Evolutionary conservation across 2,113 vertebrate species (phyloP), one percentile per base, ranked within the genome.

Genomic region (Potamarius usumacintae): DNA sequence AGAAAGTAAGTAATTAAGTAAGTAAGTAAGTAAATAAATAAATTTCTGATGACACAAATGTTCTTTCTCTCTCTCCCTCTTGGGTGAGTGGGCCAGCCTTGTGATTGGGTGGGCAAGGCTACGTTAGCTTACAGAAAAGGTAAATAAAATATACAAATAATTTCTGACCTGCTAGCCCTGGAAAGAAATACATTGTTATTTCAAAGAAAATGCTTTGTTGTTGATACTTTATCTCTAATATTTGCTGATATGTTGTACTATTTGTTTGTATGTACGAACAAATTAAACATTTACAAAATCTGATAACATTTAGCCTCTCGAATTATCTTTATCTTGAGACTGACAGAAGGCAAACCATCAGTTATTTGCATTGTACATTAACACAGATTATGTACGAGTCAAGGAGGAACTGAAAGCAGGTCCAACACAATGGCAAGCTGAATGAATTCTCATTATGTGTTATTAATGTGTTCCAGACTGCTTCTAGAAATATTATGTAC

Each of bases 241-340:
- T 74, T 86, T 80, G 48, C 20, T 86, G 15, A 20, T 42, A 53
- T 86, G 20, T 86, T 81, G 8, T 48, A 60, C 78, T 82, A 74
- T 62, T 79, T 79, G 77, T 55, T 27, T 27, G 18, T 20, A 74
- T 55, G 6, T 55, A 78, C 3, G 34, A 48, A 74, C 53, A 42
- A 58, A 22, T 30, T 87, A 30, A 34, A 82, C 11, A 82, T 82
- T 48, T 82, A 76, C 57, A 74, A 22, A 81, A 34, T 30, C 42
- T 74, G 86, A 87, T 82, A 87, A 82, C 86, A 82, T 87, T 82
- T 27, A 62, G 15, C 69, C 15, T 57, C 12, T 53, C 14, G 83
- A 74, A 87, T 67, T 52, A 48, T 22, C 7, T 63, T 74, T 74
- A 72, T 77, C 48, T 67, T n/a, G 42, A 34, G 10, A 30, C 17